Base-by-base conservation (phyloP, 2,113 vertebrate species). In the Brachyhypopomus occidentalis region DNA sequence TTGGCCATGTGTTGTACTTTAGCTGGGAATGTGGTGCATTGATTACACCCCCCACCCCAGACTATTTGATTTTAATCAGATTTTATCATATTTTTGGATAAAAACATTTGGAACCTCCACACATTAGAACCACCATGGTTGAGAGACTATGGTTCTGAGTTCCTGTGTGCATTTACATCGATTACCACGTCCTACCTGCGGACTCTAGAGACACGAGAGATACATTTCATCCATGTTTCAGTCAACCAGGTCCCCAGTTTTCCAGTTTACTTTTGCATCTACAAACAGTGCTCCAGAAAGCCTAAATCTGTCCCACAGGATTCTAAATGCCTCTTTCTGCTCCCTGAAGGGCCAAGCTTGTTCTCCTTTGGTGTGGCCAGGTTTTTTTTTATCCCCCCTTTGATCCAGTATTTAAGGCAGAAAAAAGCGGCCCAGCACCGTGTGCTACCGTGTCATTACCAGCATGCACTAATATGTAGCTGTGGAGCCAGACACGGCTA, bases 391-490 rank as follows among this genome's bases (percentile, higher is more conserved):
- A 30, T 30, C 48, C 69, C 75, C 34, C 73, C 87, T 85, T 91
- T 92, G 86, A 89, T 88, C 74, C 72, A 86, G 84, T 84, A 84
- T 76, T 67, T 88, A 83, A 77, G 30, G 84, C 56, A 81, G 78
- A 79, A 76, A 83, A 79, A 90, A 91, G 89, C 86, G 67, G 89
- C 64, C 82, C 81, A 87, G 82, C 82, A 82, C 83, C 79, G 38
- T 75, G 67, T 59, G 58, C 72, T 23, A 92, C 55, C 62, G 25
- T 93, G 90, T 92, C 85, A 94, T 94, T 94, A 93, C 63, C 45
- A 83, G 80, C 78, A 87, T 81, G 86, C 22, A 30, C 34, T 72
- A 71, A 77, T 71, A 55, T 80, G 86, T 86, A 81, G 86, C 81
- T 56, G 79, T 75, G 79, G 77, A 83, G 45, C 45, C 30, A 12